Evolutionary conservation across 2,888 invertebrate genomes (phyloP), one percentile per base, ranked within the genome.

Genomic region (Stenodema calcarata): DNA sequence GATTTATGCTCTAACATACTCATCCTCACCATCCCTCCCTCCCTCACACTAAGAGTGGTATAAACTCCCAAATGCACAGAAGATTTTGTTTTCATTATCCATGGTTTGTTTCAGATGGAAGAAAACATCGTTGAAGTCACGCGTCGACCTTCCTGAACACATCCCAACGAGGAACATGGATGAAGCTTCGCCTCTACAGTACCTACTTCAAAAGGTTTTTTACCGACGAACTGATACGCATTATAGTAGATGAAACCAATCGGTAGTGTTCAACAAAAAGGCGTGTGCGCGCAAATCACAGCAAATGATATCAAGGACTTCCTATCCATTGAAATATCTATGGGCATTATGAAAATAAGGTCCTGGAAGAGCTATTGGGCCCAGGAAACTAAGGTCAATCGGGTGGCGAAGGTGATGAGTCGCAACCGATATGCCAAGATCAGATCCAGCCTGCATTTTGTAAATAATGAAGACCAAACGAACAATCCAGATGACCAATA

Each of bases 381-480:
- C 4, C 27, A 41, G 0, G 23, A 42, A n/a, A 16, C 47, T 28
- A 7, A 78, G 27, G 54, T 35, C n/a, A 28, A 69, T 18, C n/a
- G 18, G n/a, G 23, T 87, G 16, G 76, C 84, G 12, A 23, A 47
- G 12, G 42, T 84, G 11, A 87, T 84, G 83, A 41, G 84, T 11
- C 35, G 30, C 18, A 47, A 14, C 2, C 3, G 12, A 12, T 47
- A 47, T 47, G 47, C 47, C 12, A 16, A 47, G 47, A 47, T 47
- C 30, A 28, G 84, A 47, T n/a, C 30, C 1, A 27, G 9, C 27
- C 12, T 87, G 27, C 82, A 87, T 87, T 87, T 87, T 54, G 82
- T 47, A 3, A 50, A 87, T 35, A 87, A 87, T 75, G 42, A 70
- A 14, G 18, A 11, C 23, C 18, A n/a, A n/a, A n/a, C 30, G 3